These are phyloP conservation scores for Apis mellifera DNA, from an alignment of 1,140 invertebrate species.

Conservation along the genomic window DNA sequence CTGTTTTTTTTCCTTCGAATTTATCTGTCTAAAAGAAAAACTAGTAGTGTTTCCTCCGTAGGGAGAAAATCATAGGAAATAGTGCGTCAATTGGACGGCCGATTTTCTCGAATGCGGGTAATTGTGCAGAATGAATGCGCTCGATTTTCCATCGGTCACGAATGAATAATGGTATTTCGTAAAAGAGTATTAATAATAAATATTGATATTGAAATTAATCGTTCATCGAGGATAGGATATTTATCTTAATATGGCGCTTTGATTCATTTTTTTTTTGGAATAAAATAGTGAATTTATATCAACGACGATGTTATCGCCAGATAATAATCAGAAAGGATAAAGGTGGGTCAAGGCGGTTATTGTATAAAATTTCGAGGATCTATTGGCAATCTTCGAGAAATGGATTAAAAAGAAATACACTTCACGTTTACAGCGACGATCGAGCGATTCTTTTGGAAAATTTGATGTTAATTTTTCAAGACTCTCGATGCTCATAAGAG, in stretches of 20 bases:
- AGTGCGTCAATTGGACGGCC: background rate
- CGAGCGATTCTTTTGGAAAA: background rate
- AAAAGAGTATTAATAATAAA: background rate
- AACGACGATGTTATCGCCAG: background rate
- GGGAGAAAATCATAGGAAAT: background rate
- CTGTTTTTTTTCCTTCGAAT: background rate
- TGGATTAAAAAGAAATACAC: background rate
- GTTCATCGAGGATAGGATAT: background rate
- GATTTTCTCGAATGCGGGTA: background rate
- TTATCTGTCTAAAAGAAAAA: conserved; percentile 7
- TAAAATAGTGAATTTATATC: background rate
- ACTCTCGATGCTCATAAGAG: background rate
- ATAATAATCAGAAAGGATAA: background rate
- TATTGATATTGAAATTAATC: conserved; percentile 1
- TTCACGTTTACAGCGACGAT: background rate
- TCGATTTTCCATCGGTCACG: background rate
- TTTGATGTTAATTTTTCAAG: background rate
- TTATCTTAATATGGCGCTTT: background rate
- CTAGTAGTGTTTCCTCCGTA: background rate
- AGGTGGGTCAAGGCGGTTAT: background rate
- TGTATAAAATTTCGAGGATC: background rate
- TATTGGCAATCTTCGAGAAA: background rate
- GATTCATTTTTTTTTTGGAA: background rate
- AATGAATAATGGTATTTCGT: conserved; percentile 40
- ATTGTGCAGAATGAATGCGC: background rate